phyloP scores from a whole-genome alignment of 2,888 invertebrate species.

The Macrosiphum euphorbiae region DNA sequence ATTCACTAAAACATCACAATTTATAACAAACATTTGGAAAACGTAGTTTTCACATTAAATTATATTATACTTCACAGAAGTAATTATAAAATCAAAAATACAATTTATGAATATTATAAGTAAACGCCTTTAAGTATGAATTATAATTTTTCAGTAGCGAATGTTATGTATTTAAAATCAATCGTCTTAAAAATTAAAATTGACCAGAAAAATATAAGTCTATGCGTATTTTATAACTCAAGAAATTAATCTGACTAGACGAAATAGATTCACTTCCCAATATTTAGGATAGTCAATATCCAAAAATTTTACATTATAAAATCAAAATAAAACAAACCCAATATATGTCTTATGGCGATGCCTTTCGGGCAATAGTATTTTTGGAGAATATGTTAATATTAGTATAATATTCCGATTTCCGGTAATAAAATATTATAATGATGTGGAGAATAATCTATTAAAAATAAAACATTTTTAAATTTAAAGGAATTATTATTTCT shows the following conservation, averaged over 20 bases:
- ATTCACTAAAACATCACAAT: background rate
- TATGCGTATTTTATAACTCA: background rate
- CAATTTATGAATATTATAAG: background rate
- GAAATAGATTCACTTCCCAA: background rate
- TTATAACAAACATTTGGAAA: background rate
- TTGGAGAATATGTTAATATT: background rate
- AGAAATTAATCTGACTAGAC: background rate
- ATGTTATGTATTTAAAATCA: background rate
- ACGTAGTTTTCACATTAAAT: background rate
- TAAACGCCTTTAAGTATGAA: background rate
- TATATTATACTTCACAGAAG: background rate
- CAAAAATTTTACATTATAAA: background rate
- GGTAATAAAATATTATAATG: background rate
- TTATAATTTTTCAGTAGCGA: background rate
- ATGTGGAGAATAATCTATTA: background rate
- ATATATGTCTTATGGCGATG: background rate
- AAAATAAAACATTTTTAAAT: background rate
- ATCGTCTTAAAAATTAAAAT: background rate
- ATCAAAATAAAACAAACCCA: background rate
- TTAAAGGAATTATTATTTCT: background rate
- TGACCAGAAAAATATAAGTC: slow-evolving; percentile 2
- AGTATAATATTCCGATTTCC: background rate
- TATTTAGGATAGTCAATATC: background rate
- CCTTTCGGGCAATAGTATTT: background rate
- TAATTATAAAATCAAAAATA: background rate